These are phyloP conservation scores for Kradibia gibbosae DNA, from an alignment of 1,140 invertebrate species.

Conservation along the genomic window DNA sequence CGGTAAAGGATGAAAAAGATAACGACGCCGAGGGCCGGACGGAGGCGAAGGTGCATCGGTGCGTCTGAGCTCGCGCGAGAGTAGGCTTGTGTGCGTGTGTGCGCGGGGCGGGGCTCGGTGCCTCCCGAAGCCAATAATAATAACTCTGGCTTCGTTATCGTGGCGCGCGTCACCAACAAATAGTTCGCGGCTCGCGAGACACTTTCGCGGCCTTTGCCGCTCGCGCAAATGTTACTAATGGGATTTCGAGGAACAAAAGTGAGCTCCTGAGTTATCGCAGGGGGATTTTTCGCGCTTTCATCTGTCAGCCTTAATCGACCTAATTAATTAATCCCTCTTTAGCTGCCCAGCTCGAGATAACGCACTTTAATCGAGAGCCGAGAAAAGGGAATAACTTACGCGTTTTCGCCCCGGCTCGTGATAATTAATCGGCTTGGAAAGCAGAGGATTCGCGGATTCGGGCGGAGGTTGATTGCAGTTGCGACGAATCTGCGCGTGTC, in stretches of 20 bases:
- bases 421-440: background rate
- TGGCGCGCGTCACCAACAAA: background rate
- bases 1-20: no score
- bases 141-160: conserved; percentile 2
- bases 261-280: background rate
- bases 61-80: no score
- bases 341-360: background rate
- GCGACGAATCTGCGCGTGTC: no score
- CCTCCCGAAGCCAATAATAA: background rate
- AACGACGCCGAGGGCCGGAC: no score
- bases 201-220: background rate
- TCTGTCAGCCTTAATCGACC: no score
- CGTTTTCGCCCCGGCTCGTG: background rate
- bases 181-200: background rate
- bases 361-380: background rate
- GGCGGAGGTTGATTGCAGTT: background rate
- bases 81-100: background rate
- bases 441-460: background rate
- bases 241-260: background rate
- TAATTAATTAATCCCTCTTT: conserved; percentile 10
- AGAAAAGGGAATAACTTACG: background rate
- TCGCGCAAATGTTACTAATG: conserved; percentile 6
- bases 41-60: no score
- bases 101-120: background rate
- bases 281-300: background rate